phyloP scores from a whole-genome alignment of 2,888 invertebrate species.

The Empis livida region DNA sequence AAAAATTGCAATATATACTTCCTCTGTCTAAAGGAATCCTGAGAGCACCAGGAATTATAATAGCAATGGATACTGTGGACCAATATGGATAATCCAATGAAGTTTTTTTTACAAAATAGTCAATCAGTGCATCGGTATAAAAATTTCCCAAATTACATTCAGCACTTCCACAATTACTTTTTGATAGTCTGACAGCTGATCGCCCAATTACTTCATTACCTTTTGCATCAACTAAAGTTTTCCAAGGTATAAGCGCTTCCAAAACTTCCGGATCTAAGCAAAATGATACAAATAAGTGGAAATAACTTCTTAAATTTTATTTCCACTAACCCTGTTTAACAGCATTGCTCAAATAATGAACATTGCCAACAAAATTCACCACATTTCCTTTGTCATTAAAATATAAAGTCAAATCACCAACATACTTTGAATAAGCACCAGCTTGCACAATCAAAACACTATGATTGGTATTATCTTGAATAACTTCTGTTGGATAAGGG shows the following conservation, averaged over 20 bases:
- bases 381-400: slow-evolving; percentile 57
- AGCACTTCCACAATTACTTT: slow-evolving; percentile 39
- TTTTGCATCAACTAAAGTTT: slow-evolving; percentile 40
- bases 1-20: slow-evolving; percentile 38
- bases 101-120: slow-evolving; percentile 33
- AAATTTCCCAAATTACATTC: slow-evolving; percentile 68
- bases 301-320: not conserved
- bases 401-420: slow-evolving; percentile 60
- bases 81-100: slow-evolving; percentile 38
- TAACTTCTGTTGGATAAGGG: slow-evolving; percentile 55
- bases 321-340: slow-evolving; percentile 53
- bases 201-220: slow-evolving; percentile 45
- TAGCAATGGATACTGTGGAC: slow-evolving; percentile 53
- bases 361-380: slow-evolving; percentile 54
- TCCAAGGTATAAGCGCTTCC: slow-evolving; percentile 46
- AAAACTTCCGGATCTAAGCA: slow-evolving; percentile 46
- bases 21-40: slow-evolving; percentile 53
- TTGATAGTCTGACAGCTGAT: slow-evolving; percentile 44
- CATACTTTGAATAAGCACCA: slow-evolving; percentile 57
- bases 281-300: not conserved
- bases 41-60: slow-evolving; percentile 57
- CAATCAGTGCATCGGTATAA: slow-evolving; percentile 56
- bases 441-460: slow-evolving; percentile 54
- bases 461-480: slow-evolving; percentile 37
- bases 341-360: slow-evolving; percentile 49